Conservation (phyloP, 2,888 invertebrate species). For the Drosophila paramelanica region DNA sequence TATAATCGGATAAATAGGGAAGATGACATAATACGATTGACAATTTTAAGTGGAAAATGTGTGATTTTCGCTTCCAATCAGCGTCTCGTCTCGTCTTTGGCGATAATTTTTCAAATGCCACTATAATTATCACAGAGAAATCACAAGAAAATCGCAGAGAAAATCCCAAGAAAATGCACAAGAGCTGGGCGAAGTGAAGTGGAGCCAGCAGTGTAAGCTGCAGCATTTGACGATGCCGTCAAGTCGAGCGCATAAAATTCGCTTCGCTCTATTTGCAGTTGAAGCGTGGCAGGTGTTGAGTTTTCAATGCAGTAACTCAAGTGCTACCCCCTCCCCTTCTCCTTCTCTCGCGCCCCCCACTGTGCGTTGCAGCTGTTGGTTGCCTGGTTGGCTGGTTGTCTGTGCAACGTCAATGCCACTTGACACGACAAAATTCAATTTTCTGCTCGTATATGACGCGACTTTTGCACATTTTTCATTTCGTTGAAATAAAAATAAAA, state of each 20-base stretch:
- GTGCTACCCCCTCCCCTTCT: not conserved
- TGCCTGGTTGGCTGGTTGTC: constrained; percentile 6
- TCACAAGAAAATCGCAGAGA: constrained; percentile 1
- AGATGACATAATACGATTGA: not conserved
- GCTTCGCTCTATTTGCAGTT: constrained; percentile 50
- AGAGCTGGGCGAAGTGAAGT: not conserved
- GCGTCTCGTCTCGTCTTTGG: no score
- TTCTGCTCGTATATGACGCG: constrained; percentile 54
- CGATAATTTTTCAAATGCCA: not conserved
- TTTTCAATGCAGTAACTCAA: constrained; percentile 34
- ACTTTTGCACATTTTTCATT: constrained; percentile 55
- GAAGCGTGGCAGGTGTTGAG: constrained; percentile 50
- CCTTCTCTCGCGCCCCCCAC: no score
- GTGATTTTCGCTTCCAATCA: no score
- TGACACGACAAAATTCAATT: constrained; percentile 76
- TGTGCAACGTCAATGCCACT: constrained; percentile 65
- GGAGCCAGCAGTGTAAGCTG: no score
- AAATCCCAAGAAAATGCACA: constrained; percentile 2
- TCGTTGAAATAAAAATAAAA: constrained; percentile 58
- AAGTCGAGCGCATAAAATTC: constrained; percentile 57
- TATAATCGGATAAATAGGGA: not conserved
- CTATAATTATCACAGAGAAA: constrained; percentile 9
- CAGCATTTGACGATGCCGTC: constrained; percentile 9
- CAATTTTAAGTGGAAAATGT: not conserved
- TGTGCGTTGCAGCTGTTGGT: constrained; percentile 6